Evolutionary conservation across 2,888 invertebrate genomes (phyloP).

Genomic region (Ferdinandea cuprea): DNA sequence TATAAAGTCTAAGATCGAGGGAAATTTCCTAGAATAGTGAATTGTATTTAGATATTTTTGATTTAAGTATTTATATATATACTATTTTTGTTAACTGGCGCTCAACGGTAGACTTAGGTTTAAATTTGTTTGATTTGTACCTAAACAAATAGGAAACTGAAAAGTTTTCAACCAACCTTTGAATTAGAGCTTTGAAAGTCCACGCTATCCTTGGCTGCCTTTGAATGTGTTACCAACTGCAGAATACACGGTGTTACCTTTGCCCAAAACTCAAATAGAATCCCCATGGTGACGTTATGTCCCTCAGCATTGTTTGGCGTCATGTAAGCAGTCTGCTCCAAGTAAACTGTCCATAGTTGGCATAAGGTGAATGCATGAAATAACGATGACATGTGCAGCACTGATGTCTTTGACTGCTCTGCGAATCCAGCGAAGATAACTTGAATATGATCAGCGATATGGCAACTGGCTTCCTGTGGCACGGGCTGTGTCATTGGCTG

Average conservation of each 20-base stretch:
- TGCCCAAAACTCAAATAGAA: conserved; percentile 98
- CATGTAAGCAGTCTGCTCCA: conserved; percentile 92
- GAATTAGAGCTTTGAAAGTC: conserved; percentile 78
- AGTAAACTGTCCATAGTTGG: conserved; percentile 99
- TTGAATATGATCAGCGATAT: conserved; percentile 98
- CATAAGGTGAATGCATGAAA: conserved; percentile 99
- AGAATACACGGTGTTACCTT: conserved; percentile 98
- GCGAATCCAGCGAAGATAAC: conserved; percentile 97
- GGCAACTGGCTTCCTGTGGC: conserved; percentile 97
- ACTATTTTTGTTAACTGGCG: neutral
- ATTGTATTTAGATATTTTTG: too few species aligned
- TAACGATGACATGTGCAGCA: conserved; percentile 96
- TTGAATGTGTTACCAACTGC: conserved; percentile 95
- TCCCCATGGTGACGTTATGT: conserved; percentile 89
- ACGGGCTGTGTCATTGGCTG: conserved; percentile 90
- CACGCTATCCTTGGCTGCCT: conserved; percentile 87
- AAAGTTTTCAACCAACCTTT: conserved; percentile 64
- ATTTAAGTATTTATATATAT: too few species aligned
- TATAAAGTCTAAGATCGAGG: too few species aligned
- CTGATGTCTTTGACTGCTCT: conserved; percentile 95
- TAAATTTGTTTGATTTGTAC: neutral
- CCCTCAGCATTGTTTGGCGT: conserved; percentile 88
- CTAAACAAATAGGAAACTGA: too few species aligned
- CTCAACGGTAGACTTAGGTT: too few species aligned
- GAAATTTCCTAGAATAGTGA: too few species aligned